These are phyloP conservation scores for Patiria pectinifera DNA, from an alignment of 53 echinoderm and acorn worm genomes.

Conservation along the genomic window DNA sequence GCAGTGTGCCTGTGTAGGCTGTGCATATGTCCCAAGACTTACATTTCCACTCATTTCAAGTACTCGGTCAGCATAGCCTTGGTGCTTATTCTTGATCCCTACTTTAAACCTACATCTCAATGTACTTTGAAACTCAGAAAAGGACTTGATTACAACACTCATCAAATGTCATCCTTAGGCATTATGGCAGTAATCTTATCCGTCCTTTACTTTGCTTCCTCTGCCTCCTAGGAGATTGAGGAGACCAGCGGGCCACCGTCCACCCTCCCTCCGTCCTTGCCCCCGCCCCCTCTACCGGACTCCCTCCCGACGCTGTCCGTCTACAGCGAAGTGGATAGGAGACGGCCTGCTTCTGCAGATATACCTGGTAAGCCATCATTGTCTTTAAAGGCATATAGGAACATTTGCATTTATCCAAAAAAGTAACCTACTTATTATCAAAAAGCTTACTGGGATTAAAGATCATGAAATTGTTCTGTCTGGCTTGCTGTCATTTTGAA, in stretches of 20 bases:
- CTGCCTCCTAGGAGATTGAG: constrained; percentile 42
- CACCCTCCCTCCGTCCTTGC: constrained; percentile 48
- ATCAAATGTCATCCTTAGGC: neutral
- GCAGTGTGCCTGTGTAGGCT: no score
- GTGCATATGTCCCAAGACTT: no score
- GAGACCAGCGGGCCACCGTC: constrained; percentile 9
- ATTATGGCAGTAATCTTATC: neutral
- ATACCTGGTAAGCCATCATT: constrained; percentile 23
- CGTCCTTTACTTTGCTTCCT: neutral
- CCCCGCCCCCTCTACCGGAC: constrained; percentile 69
- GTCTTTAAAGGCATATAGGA: neutral
- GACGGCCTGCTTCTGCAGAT: constrained; percentile 44
- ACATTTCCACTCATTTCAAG: no score
- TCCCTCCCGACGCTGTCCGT: constrained; percentile 5
- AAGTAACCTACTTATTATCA: no score
- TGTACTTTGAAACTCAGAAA: no score
- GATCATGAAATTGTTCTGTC: no score
- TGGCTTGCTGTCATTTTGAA: no score
- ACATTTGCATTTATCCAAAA: no score
- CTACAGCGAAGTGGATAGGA: constrained; percentile 46
- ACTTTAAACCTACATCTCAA: no score
- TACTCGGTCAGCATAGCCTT: no score
- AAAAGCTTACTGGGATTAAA: no score
- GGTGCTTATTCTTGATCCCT: no score
- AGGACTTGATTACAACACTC: neutral